These are phyloP conservation scores for Chrysomallon squamiferum DNA, from an alignment of 1,140 invertebrate genomes.

Conservation along the genomic window DNA sequence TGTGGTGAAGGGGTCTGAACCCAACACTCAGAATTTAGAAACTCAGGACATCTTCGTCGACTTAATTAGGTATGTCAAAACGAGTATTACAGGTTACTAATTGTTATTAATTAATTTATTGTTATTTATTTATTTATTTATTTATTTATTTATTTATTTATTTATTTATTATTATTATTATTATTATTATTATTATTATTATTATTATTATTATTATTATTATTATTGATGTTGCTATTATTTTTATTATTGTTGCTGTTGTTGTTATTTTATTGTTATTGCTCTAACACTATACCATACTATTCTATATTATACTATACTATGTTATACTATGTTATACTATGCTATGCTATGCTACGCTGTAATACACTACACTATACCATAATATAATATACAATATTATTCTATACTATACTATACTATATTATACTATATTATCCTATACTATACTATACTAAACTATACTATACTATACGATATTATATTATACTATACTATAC, in stretches of 20 bases:
- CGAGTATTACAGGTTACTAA: too few relatives aligned
- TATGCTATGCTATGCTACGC: background rate
- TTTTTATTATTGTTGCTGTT: too few relatives aligned
- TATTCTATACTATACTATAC: background rate
- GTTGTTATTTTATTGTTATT: too few relatives aligned
- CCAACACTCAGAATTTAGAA: slow-evolving; percentile 9
- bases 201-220: too few relatives aligned
- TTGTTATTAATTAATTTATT: too few relatives aligned
- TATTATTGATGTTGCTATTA: too few relatives aligned
- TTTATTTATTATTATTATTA: too few relatives aligned
- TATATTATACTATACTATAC: background rate
- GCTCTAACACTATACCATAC: background rate
- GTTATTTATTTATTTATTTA: too few relatives aligned
- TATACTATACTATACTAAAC: background rate
- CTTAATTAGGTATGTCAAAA: slow-evolving; percentile 10
- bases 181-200: too few relatives aligned
- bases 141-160: too few relatives aligned
- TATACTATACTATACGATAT: background rate
- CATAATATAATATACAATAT: background rate
- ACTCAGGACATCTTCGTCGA: slow-evolving; percentile 19
- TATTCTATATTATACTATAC: background rate
- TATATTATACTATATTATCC: background rate
- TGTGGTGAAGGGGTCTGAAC: background rate
- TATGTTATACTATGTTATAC: background rate
- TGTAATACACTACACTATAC: background rate